Conservation (phyloP, 2,888 invertebrate species). For the Cynaeus angustus region DNA sequence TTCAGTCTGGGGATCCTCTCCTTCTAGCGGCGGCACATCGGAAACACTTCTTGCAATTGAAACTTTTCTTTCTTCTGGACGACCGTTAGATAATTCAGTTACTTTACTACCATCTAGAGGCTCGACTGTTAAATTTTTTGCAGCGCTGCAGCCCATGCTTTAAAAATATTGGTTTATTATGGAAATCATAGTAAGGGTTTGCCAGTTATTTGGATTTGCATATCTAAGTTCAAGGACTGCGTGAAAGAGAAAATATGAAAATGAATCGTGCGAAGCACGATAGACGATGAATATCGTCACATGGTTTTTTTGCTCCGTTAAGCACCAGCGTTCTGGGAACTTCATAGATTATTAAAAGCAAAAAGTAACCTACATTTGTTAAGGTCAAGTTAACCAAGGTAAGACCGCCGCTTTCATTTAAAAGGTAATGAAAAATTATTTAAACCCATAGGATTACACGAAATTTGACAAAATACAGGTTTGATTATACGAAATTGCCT, state of each 20-base stretch:
- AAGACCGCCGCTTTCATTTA: too few relatives aligned
- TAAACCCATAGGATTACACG: not conserved
- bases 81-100: conserved; percentile 53
- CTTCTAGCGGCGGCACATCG: conserved; percentile 63
- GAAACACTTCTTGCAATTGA: conserved; percentile 59
- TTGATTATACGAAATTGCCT: conserved; percentile 24
- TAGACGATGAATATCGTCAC: conserved; percentile 31
- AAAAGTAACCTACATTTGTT: too few relatives aligned
- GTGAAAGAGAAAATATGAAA: conserved; percentile 36
- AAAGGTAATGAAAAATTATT: too few relatives aligned
- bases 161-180: conserved; percentile 46
- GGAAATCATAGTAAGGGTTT: conserved; percentile 35
- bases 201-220: conserved; percentile 36
- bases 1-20: conserved; percentile 66
- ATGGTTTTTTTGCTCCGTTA: not conserved
- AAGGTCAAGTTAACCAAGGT: too few relatives aligned
- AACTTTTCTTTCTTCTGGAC: conserved; percentile 56
- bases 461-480: not conserved
- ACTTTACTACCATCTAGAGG: conserved; percentile 62
- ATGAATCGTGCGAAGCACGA: conserved; percentile 32
- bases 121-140: conserved; percentile 67
- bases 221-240: conserved; percentile 47
- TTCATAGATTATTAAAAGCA: not conserved
- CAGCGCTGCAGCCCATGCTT: conserved; percentile 68
- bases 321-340: not conserved